Evolutionary conservation across 2,888 invertebrate genomes (phyloP).

Genomic region (Fragum sueziense): DNA sequence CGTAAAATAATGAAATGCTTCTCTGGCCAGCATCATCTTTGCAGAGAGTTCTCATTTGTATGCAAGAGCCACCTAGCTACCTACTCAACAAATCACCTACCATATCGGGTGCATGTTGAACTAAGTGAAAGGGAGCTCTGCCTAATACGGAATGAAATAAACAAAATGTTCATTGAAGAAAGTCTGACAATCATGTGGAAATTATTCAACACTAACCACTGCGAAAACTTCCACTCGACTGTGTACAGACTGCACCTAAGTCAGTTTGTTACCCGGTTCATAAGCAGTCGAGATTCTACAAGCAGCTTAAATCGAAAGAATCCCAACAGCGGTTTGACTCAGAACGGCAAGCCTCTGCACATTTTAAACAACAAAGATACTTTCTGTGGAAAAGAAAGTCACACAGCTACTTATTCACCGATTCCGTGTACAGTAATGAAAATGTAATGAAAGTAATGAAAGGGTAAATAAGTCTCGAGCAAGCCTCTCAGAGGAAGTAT

Average conservation of each 20-base stretch:
- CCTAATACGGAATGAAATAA: not conserved
- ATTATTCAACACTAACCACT: not conserved
- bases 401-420: not conserved
- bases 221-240: no score
- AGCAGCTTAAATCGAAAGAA: no score
- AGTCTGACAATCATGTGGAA: not conserved
- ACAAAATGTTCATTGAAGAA: not conserved
- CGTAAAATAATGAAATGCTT: not conserved
- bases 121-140: no score
- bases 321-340: no score
- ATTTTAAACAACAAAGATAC: not conserved
- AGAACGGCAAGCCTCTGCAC: no score
- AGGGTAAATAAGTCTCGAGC: no score
- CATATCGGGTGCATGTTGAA: not conserved
- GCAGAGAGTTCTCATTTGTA: not conserved
- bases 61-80: conserved; percentile 9
- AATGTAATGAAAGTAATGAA: no score
- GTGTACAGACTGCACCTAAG: not conserved
- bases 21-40: conserved; percentile 1
- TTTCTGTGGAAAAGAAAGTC: not conserved
- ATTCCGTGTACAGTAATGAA: not conserved
- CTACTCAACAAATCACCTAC: not conserved
- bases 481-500: no score
- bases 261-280: no score
- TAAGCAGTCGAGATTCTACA: no score